Evolutionary conservation across 2,888 invertebrate species (phyloP), one percentile per base, ranked within the genome.

Genomic region (Conus canariensis): DNA sequence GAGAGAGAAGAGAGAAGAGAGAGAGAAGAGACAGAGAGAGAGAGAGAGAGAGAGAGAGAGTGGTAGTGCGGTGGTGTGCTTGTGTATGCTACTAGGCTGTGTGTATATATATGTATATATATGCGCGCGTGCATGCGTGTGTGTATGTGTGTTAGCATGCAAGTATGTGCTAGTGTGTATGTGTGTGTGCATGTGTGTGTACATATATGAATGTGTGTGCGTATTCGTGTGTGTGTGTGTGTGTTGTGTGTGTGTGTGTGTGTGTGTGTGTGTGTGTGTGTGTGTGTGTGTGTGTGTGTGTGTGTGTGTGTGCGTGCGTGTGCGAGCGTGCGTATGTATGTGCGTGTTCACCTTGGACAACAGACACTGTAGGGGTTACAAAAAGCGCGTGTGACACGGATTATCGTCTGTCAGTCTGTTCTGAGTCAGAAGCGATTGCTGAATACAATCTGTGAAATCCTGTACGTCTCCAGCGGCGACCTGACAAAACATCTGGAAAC

Each of bases 231-330:
- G 59, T 59, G 85, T 58, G 85, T 85, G 58, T 59, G 85, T 59
- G 19, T 85, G 85, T 60, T 19, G 67, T 86, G 64, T 25, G 86
- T 86, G 86, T 25, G 86, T 86, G 67, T n/a, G 67, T 86, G 86
- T 64, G 67, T 86, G 86, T 64, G 86, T 64, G 67, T 86, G 86
- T 64, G 67, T 86, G 64, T 86, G 86, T 86, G 86, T 86, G 86
- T 85, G 58, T 58, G 8, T 59, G 59, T 59, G 85, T 58, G 85
- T 85, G 58, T 59, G 85, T 59, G 19, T 85, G 85, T 60, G 59
- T 19, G 67, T 86, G 64, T 25, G 86, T 86, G 86, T 25, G 86
- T 86, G 67, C 8, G 67, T 86, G 86, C 14, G 67, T 86, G 86
- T 64, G 67, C 67, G 86, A 16, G 58, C 45, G 85, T 22, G 58